Percentiles rank a stretch among this genome's conserved stretches.
phyloP scores from a whole-genome alignment of 1,140 invertebrate genomes.

The Formica selysi region DNA sequence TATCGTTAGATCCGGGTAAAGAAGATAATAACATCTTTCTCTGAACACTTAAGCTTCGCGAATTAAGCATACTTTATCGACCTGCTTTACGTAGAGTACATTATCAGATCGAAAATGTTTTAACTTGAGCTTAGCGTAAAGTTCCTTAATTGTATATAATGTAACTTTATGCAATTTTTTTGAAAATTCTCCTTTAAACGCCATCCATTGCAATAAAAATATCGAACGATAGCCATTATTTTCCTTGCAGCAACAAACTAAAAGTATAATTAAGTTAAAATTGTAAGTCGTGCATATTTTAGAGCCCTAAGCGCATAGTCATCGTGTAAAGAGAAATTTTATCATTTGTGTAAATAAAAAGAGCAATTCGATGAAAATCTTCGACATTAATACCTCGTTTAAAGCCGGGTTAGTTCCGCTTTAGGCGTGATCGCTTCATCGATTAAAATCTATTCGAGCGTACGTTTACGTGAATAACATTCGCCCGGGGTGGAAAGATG shows the following conservation, averaged over 20 bases:
- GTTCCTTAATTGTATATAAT: slow-evolving; percentile 27
- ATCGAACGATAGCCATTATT: slow-evolving; percentile 22
- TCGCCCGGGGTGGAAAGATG: slow-evolving; percentile 48
- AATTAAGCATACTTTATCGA: slow-evolving; percentile 27
- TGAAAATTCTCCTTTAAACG: not conserved
- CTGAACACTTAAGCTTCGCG: slow-evolving; percentile 15
- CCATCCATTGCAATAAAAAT: slow-evolving; percentile 13
- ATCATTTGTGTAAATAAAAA: not conserved
- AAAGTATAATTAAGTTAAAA: slow-evolving; percentile 16
- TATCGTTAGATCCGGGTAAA: not conserved
- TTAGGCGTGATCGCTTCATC: slow-evolving; percentile 45
- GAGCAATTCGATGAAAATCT: slow-evolving; percentile 7
- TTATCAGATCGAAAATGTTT: slow-evolving; percentile 15
- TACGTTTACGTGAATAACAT: slow-evolving; percentile 37
- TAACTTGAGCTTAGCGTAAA: slow-evolving; percentile 5
- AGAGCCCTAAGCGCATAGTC: not conserved
- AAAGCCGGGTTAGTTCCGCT: slow-evolving; percentile 28
- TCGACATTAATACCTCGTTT: slow-evolving; percentile 50
- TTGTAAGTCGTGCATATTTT: slow-evolving; percentile 17
- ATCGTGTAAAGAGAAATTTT: not conserved
- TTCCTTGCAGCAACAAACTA: not conserved
- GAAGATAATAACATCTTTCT: slow-evolving; percentile 14
- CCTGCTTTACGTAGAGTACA: slow-evolving; percentile 34
- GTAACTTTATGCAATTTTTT: slow-evolving; percentile 30
- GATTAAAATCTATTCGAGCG: slow-evolving; percentile 58